Percentiles rank a stretch among this genome's conserved stretches.
phyloP scores from a whole-genome alignment of 2,888 invertebrate genomes.

The Machimus atricapillus region DNA sequence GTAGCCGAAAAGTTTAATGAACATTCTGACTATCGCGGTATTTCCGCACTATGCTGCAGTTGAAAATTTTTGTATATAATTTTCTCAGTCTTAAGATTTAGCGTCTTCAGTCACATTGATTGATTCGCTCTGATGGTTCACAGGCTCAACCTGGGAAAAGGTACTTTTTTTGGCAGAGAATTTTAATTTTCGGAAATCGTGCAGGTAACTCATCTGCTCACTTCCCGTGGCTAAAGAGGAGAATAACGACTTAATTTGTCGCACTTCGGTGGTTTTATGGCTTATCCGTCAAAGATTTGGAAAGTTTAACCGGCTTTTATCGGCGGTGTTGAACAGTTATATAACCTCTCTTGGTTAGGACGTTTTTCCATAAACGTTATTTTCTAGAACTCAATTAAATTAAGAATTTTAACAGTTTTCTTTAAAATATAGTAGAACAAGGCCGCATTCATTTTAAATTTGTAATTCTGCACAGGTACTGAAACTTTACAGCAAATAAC shows the following conservation, averaged over 20 bases:
- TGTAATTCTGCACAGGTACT: background rate
- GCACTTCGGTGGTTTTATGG: background rate
- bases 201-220: background rate
- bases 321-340: background rate
- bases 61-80: background rate
- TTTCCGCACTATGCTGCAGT: background rate
- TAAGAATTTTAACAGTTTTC: background rate
- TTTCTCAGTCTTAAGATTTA: background rate
- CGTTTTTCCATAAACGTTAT: background rate
- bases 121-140: background rate
- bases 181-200: background rate
- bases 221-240: background rate
- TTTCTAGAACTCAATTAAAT: background rate
- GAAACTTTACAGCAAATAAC: background rate
- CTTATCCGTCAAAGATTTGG: background rate
- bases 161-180: background rate
- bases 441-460: background rate
- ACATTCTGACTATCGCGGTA: background rate
- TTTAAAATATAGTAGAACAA: background rate
- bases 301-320: background rate
- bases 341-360: background rate
- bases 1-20: slow-evolving; percentile 4
- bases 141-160: background rate
- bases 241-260: slow-evolving; percentile 1
- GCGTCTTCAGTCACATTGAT: background rate